Evolutionary conservation across 2,888 invertebrate genomes (phyloP), one percentile per base, ranked within the genome.

Genomic region (Syrphus vitripennis): DNA sequence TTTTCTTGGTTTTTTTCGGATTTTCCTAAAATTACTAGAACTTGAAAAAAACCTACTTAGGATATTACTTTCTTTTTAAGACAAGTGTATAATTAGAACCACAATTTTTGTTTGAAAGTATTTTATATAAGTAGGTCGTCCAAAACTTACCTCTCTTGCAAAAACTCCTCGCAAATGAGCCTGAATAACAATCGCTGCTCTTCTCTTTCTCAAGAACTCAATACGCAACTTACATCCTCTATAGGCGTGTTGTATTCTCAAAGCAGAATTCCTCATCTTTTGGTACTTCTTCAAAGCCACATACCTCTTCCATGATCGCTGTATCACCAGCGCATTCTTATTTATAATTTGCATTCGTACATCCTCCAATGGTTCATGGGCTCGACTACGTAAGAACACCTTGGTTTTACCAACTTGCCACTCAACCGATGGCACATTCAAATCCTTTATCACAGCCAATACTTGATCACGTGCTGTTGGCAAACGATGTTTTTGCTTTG

Each of bases 331-430:
- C 0, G 97, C 96, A 69, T 95, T 96, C 1, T 94, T 93, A 71
- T 95, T 94, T 31, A 97, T 93, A 65, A 97, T 93, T 81, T 94
- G 94, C 78, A 95, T 95, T 70, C 97, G 93, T 24, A 94, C 94
- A 77, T 97, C 97, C 91, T 98, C 98, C 0, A 98, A 93, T 0
- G 97, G 97, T 87, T 97, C 96, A 90, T 97, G 97, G 6, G 97
- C 96, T 69, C 95, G 95, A 83, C 95, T 89, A 31, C 97, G 93
- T 90, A 98, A 93, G 91, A 98, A 98, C 53, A 98, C 95, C 93
- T 97, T 97, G 40, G 95, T 95, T 92, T 95, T 96, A 0, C 98
- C 98, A 83, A 97, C 95, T 93, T 98, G 97, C 97, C 97, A 98
- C 92, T 97, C 97, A 76, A 94, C 95, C 70, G 94, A 93, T 0